Base-by-base conservation (phyloP, 2,888 invertebrate genomes). In the Oscheius sp. region DNA sequence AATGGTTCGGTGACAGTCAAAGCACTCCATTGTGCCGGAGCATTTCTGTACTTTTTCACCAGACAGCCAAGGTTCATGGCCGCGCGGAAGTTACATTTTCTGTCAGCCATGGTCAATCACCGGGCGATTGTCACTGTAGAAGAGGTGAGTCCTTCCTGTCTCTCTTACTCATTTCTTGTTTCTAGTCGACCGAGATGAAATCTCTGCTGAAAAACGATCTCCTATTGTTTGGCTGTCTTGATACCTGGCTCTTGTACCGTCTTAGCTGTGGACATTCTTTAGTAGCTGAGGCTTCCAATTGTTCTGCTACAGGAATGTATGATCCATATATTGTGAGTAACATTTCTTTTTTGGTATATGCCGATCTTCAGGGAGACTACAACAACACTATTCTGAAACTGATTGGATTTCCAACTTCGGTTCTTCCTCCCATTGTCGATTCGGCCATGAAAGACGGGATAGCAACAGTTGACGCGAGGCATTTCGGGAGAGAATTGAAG, bases 231-330 rank as follows among this genome's bases (percentile, higher is more conserved):
- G 88, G 96, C 5, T 94, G 95, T 1, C 91, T 98, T 71, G 98
- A 98, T 89, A 94, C 96, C 0, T 99, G 96, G 96, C 91, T 98
- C 65, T 89, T 96, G 71, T 93, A 95, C 91, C 94, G 94, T 70
- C 79, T 87, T n/a, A 78, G 84, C 13, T 76, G 76, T 21, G 79
- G 78, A 7, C 68, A 74, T 2, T 11, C 53, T 10, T 57, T 94
- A 90, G 93, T 94, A 74, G 94, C 94, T 0, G 98, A 99, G 89
- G 93, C 94, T n/a, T 94, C 95, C 0, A 94, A 94, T 83, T 95
- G 95, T 1, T 94, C 95, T 50, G 94, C 95, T 1, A 96, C 96
- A 0, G 97, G 96, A 1, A 92, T 98, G 85, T 98, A 92, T 89
- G 97, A 98, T 90, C 96, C 96, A 0, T 98, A 95, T 89, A 93